Evolutionary conservation across 1,140 invertebrate genomes (phyloP), one percentile per base, ranked within the genome.

Genomic region (Zaprionus africanus): DNA sequence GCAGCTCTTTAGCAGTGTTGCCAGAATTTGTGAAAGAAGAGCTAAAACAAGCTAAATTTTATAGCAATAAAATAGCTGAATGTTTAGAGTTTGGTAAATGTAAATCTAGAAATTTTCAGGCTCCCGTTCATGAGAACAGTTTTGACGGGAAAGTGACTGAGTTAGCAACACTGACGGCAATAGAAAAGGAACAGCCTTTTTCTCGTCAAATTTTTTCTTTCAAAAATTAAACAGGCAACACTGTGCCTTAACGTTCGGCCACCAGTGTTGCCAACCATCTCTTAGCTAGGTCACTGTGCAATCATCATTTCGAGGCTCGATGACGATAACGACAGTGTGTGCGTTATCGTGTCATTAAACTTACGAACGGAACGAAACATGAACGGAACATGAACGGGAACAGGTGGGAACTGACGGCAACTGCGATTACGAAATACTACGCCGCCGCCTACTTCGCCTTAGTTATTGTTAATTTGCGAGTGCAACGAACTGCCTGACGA

Each of bases 381-480:
- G 31, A 31, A 12, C 46, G n/a, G 12, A 34, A 49, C 38, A 58
- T 38, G 54, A 66, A 58, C 38, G 26, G 13, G 60, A 31, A 41
- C 56, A 76, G 63, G 62, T 79, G 73, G 73, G 73, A 38, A 57
- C 72, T 71, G 67, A 60, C 64, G 70, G 68, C 46, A 61, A 59
- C 59, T 76, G 67, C 46, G 67, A 66, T 79, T 79, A 76, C 76
- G 54, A 62, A 76, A 59, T 65, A 43, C 54, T 31, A 17, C 53
- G 38, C 76, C 65, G 17, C 38, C 53, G 38, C 77, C 76, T 86
- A 79, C 31, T 19, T 24, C 12, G 41, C n/a, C 63, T 51, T 38
- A 61, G 78, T 69, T 70, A 72, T 88, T 81, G 78, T 73, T 81
- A 81, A 88, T 76, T 81, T 81, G 54, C 74, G 65, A 83, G 83